A percentile compares a stretch with the other conserved stretches of the same genome.
phyloP scores from a whole-genome alignment of 2,113 vertebrate species.

The Zeus faber region DNA sequence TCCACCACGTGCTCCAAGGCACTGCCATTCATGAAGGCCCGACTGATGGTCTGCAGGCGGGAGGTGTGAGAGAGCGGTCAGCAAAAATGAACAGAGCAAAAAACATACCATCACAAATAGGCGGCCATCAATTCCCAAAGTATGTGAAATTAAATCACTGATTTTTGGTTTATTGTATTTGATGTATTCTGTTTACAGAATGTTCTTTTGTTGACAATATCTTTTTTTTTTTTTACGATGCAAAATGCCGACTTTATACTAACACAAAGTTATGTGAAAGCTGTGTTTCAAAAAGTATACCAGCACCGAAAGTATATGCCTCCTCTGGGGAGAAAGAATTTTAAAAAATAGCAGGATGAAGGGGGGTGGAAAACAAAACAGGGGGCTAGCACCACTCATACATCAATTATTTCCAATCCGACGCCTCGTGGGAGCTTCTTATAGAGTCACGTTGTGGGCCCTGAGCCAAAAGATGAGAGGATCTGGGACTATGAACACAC shows the following conservation, averaged over 20 bases:
- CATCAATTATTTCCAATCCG: conserved; percentile 51
- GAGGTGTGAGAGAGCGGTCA: neutral
- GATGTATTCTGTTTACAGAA: too few relatives aligned
- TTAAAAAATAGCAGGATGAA: neutral
- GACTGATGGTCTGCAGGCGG: conserved; percentile 87
- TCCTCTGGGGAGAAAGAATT: too few relatives aligned
- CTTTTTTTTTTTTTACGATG: too few relatives aligned
- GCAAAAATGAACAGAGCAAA: neutral
- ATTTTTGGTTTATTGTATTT: too few relatives aligned
- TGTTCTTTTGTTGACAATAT: too few relatives aligned
- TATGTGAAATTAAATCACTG: too few relatives aligned
- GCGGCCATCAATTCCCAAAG: too few relatives aligned
- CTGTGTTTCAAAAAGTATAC: too few relatives aligned
- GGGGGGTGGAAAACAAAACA: conserved; percentile 19
- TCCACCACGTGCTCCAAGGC: conserved; percentile 93
- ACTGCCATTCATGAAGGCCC: conserved; percentile 96
- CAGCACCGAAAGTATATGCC: too few relatives aligned
- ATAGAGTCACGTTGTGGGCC: conserved; percentile 38
- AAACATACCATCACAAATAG: too few relatives aligned
- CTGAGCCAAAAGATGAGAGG: conserved; percentile 3
- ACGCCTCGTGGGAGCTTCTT: conserved; percentile 46
- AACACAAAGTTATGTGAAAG: too few relatives aligned
- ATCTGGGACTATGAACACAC: neutral
- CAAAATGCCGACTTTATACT: too few relatives aligned
- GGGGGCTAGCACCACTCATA: conserved; percentile 8